These are phyloP conservation scores for Cataglyphis cursor DNA, from an alignment of 2,888 invertebrate genomes.

Conservation along the genomic window DNA sequence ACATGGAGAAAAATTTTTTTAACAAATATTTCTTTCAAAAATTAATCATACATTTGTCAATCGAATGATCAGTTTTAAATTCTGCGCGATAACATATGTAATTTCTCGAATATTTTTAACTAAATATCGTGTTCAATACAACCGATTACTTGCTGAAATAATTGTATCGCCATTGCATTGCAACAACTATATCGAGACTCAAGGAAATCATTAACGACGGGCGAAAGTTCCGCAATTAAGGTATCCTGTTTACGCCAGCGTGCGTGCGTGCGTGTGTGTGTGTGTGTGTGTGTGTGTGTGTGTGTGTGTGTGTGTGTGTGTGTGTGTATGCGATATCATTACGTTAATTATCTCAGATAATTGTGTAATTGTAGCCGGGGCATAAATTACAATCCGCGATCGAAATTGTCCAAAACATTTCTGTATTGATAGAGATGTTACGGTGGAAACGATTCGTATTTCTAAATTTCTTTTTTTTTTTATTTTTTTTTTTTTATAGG, in stretches of 20 bases:
- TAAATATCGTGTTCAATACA: background rate
- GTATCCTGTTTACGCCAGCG: background rate
- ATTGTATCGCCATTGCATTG: constrained; percentile 32
- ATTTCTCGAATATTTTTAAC: background rate
- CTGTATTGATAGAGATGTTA: constrained; percentile 38
- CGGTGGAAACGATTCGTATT: constrained; percentile 22
- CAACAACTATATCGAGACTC: constrained; percentile 23
- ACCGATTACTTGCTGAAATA: constrained; percentile 17
- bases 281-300: no score
- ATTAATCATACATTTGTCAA: background rate
- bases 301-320: no score
- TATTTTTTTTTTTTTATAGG: background rate
- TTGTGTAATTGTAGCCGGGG: constrained; percentile 44
- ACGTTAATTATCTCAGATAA: constrained; percentile 64
- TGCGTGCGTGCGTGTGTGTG: no score
- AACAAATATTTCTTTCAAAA: background rate
- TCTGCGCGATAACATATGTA: background rate
- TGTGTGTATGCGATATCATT: constrained; percentile 34
- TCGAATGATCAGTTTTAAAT: background rate
- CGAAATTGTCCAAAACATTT: constrained; percentile 58
- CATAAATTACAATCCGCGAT: constrained; percentile 62
- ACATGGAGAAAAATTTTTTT: no score
- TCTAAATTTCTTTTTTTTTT: background rate
- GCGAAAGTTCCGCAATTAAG: constrained; percentile 55
- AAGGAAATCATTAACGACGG: constrained; percentile 50